Base-by-base conservation (phyloP, 2,888 invertebrate genomes). In the Macrostomum cliftonense region DNA sequence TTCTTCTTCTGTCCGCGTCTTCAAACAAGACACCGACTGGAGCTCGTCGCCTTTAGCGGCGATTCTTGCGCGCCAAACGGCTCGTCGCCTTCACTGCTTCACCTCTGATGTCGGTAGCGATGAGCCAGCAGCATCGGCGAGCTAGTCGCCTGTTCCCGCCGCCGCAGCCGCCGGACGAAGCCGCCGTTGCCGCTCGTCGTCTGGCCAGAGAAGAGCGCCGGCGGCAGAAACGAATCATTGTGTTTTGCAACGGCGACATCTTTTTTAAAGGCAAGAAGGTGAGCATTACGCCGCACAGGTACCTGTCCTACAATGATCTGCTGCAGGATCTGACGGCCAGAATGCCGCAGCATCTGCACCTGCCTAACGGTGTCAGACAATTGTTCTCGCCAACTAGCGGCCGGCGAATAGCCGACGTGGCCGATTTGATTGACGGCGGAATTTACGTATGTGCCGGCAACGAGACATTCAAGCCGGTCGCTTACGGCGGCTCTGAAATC, bases 401-500 rank as follows among this genome's bases (percentile, higher is more conserved):
- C 0, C 53, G 58, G n/a, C 54, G 61, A 21, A 57, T 70, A 0
- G 53, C 55, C 11, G 61, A 67, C 52, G 62, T 70, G 13, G 63
- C 63, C 42, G 60, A 65, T 17, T 55, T 70, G 7, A 52, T 58
- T 40, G 67, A 69, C 55, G 69, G 69, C 1, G 56, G 57, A 40
- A 54, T 59, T 4, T 70, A 68, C 49, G 66, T 70, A 1, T 68
- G 66, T 53, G 68, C 65, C 4, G 68, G 69, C 13, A 70, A 68
- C 55, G 70, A 70, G 54, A 59, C 61, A 11, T 70, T 65, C 53
- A 65, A 65, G 53, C 49, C 57, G 13, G 58, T 69, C 45, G 60
- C 61, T 49, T 70, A 70, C 55, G 68, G 69, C n/a, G 58, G 58
- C 39, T 57, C 61, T 1, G 59, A 57, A 9, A 45, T 63, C 47